Evolutionary conservation across 2,888 invertebrate species (phyloP).

Genomic region (Chrysina gloriosa): DNA sequence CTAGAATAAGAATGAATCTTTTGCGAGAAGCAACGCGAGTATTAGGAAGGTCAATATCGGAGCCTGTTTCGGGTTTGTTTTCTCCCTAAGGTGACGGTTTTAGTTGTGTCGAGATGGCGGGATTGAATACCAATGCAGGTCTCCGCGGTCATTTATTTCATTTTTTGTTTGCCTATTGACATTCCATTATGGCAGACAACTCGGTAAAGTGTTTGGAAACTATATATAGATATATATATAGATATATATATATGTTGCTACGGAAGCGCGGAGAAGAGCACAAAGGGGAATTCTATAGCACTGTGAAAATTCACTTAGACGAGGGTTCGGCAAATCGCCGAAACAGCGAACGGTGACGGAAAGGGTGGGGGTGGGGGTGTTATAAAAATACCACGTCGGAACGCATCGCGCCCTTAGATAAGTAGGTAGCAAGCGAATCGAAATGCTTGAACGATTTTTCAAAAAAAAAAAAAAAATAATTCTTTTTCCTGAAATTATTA

Average conservation of each 20-base stretch:
- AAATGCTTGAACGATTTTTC: not conserved
- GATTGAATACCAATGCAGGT: conserved; percentile 56
- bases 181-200: conserved; percentile 52
- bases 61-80: conserved; percentile 51
- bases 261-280: not conserved
- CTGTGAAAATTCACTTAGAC: conserved; percentile 9
- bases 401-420: conserved; percentile 1
- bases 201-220: conserved; percentile 42
- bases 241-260: not conserved
- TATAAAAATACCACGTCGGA: not conserved
- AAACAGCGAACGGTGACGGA: not conserved
- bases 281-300: conserved; percentile 1
- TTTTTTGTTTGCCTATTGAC: conserved; percentile 53
- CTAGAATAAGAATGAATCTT: not conserved
- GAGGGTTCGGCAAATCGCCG: not conserved
- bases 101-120: conserved; percentile 50
- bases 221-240: conserved; percentile 1
- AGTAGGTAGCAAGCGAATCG: not conserved
- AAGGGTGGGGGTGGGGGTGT: no score
- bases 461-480: no score
- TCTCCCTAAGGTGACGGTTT: conserved; percentile 50
- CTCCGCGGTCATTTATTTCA: conserved; percentile 56
- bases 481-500: conserved; percentile 1
- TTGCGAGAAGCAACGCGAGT: not conserved
- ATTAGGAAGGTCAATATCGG: conserved; percentile 44